Evolutionary conservation across 2,888 invertebrate species (phyloP), one percentile per base, ranked within the genome.

Genomic region (Eupithecia dodoneata): DNA sequence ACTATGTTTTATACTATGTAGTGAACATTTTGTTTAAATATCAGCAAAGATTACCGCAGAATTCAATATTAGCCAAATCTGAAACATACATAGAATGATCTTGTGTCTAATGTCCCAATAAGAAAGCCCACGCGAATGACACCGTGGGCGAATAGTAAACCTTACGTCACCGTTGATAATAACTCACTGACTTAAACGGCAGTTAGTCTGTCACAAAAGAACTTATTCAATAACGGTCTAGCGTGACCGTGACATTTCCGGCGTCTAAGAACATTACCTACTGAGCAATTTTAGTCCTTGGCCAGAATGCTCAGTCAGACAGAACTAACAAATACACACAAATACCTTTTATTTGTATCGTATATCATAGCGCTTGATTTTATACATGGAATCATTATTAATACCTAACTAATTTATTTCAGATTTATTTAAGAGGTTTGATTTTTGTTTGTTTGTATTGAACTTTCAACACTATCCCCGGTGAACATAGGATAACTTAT

Each of bases 221-320:
- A 63, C 10, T 63, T 63, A 63, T 63, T 12, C 63, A 63, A 63
- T 63, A 63, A 63, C 10, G 59, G n/a, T 18, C n/a, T 59, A 59
- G 9, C 18, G 30, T 30, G 30, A 63, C 30, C 63, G 30, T 63
- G 63, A 63, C 30, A 63, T 63, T 63, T 63, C 30, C 18, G 63
- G 10, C 63, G 10, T 30, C 30, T 12, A 18, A 18, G 55, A 59
- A n/a, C n/a, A 18, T 18, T 59, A 55, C n/a, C 55, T n/a, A 9
- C 55, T 7, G 18, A n/a, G 9, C 18, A 18, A 59, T 59, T n/a
- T 18, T 3, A 59, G 55, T 59, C 9, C 55, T 18, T 18, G 55
- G 55, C 9, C 55, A 59, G 18, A 59, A 59, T 59, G 55, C n/a
- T 59, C 9, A 59, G 3, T 59, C n/a, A n/a, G 55, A 55, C n/a